Base-by-base conservation (phyloP, 2,797 vertebrate genomes). In the Cercopithecus petaurista region DNA sequence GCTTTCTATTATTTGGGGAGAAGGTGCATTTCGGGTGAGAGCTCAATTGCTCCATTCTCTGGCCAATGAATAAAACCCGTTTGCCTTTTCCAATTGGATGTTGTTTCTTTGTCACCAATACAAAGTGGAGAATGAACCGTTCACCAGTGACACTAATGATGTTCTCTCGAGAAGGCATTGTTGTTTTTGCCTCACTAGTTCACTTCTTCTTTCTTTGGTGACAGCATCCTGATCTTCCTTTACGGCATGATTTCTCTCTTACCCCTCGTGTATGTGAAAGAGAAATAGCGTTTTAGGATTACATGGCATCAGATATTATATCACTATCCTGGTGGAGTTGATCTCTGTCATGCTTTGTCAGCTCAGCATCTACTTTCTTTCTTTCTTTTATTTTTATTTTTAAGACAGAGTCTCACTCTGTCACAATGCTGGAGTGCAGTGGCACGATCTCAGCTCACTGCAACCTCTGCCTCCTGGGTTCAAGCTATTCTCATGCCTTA, bases 251-350 rank as follows among this genome's bases (percentile, higher is more conserved):
- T 82, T 19, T 46, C 13, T 70, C 41, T 33, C 30, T n/a, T 22
- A 59, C 21, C 11, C 7, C 21, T 64, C 7, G 28, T 67, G 24
- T 30, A 46, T 17, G n/a, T 36, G n/a, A 52, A n/a, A 61, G 75
- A 57, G 41, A 70, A 86, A n/a, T 5, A 11, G 48, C 24, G 2
- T 61, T 57, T 67, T 41, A 61, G 88, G 70, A 83, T 61, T 19
- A 15, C 46, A 28, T 48, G 61, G 15, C 19, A 26, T 15, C 41
- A 43, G 33, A 33, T 36, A 19, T 0, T 3, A 12, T 7, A 41
- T 28, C 3, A 24, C 5, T 46, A 5, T 15, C 36, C 43, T 0
- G 2, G 39, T 3, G 13, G 50, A 13, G n/a, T 46, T 5, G 4
- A 12, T 12, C 28, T 36, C 50, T 19, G 3, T 30, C 5, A 17